Base-by-base conservation (phyloP, 2,113 vertebrate species). In the Scopus umbretta region DNA sequence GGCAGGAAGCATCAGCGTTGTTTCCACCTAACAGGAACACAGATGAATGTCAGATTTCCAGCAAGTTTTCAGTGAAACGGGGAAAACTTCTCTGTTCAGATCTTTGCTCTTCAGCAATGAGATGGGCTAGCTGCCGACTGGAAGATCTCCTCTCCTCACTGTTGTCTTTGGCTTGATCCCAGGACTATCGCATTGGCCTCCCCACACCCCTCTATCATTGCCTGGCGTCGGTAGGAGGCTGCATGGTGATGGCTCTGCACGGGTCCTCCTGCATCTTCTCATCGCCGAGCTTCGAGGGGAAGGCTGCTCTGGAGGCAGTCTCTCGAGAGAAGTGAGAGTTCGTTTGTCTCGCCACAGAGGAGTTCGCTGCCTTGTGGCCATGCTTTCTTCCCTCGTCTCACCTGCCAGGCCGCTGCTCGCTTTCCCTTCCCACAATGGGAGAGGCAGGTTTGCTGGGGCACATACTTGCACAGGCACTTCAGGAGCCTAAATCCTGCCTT, bases 141-240 rank as follows among this genome's bases (percentile, higher is more conserved):
- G 71, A 56, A 47, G 79, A 6, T 36, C 49, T 84, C 36, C 49
- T 84, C 36, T 74, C 29, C 80, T 93, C 81, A 83, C 62, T 43
- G 10, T n/a, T 90, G 58, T 88, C 84, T 96, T 72, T 97, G 86
- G 27, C 95, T 97, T 85, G 3, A 3, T 67, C 89, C 40, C 94
- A 99, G 98, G 95, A 97, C 10, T 7, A 63, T 3, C 98, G 98
- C 1, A 0, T 98, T 14, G 97, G 97, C 23, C 7, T 99, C 21
- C 99, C 99, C 0, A 95, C 98, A 0, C 99, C 99, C 13, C 55
- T 99, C 78, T 99, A 99, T 94, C 99, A 99, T 92, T 99, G 99
- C 98, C 98, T 99, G 89, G 98, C 98, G 0, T 99, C 98, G 0
- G 99, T 99, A 45, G 98, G 97, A 4, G 99, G 98, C 29, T 98